Evolutionary conservation across 2,797 vertebrate genomes (phyloP).

Genomic region (Acrossocheilus wenchowensis): DNA sequence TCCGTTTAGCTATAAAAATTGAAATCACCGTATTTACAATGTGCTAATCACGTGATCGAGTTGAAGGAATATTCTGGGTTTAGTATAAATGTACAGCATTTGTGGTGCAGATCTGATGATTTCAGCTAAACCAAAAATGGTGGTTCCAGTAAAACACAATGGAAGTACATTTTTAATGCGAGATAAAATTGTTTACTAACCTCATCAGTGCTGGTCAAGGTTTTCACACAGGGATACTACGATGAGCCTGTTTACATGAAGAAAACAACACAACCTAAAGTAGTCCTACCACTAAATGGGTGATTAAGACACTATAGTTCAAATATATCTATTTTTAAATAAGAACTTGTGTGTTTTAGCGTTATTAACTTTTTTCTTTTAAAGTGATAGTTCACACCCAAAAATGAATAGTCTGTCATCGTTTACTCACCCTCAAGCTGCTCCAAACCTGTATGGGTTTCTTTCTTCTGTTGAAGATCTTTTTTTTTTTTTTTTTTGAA

Average conservation of each 20-base stretch:
- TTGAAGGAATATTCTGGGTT: constrained; percentile 49
- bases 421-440: neutral
- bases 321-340: neutral
- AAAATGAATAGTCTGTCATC: neutral
- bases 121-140: neutral
- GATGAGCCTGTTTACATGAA: neutral
- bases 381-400: neutral
- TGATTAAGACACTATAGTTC: neutral
- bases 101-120: neutral
- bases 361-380: neutral
- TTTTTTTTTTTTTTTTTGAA: too few relatives aligned
- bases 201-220: neutral
- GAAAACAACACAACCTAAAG: neutral
- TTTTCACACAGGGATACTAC: neutral
- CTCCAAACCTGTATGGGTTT: too few relatives aligned
- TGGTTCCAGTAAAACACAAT: neutral
- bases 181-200: neutral
- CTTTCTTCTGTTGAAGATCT: too few relatives aligned
- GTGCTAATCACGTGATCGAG: constrained; percentile 64
- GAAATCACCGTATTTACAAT: constrained; percentile 77
- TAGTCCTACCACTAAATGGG: neutral
- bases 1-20: constrained; percentile 80
- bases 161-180: neutral
- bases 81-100: neutral
- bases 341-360: neutral